Evolutionary conservation across 1,140 invertebrate genomes (phyloP), one percentile per base, ranked within the genome.

Genomic region (Ctenoplectra terminalis): DNA sequence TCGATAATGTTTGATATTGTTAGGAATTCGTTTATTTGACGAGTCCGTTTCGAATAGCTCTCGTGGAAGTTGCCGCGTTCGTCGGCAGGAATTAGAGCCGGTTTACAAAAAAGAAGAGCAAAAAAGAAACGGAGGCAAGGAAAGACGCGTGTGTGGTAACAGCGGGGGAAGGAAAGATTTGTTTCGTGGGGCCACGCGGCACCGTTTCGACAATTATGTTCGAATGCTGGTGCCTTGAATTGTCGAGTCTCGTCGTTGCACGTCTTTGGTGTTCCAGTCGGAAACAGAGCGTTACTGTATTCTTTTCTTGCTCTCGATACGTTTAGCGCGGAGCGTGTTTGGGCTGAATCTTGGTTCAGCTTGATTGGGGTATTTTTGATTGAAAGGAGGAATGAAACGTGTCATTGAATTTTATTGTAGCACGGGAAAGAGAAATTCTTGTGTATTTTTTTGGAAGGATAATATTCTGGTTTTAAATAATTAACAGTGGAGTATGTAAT

Each of bases 11-110:
- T 81, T 81, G 72, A 67, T 81, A 58, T 75, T 48, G 29, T 81
- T 66, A 15, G 79, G 46, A 37, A 67, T 46, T 37, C 50, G 79
- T 81, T 81, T 81, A 50, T 81, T 75, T 81, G 52, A 31, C 37
- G 8, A 58, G 29, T 8, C 15, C 29, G 23, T 58, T 40, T 31
- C n/a, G 61, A 75, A 31, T n/a, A 64, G 60, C 50, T 58, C 31
- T 13, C 46, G 56, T 72, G 58, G 23, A 46, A 64, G 52, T 50
- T 60, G 7, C n/a, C 20, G 48, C 26, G 43, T 31, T 11, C 17
- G 5, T 3, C 0, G 29, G 6, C 20, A 23, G 17, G 20, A 54
- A 63, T 46, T 34, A 54, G 58, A 48, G 43, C 23, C n/a, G 69
- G 34, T 48, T 74, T 64, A 80, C 69, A 26, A 23, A n/a, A 52